Base-by-base conservation (phyloP, 2,888 invertebrate genomes). In the Melanotus villosus region DNA sequence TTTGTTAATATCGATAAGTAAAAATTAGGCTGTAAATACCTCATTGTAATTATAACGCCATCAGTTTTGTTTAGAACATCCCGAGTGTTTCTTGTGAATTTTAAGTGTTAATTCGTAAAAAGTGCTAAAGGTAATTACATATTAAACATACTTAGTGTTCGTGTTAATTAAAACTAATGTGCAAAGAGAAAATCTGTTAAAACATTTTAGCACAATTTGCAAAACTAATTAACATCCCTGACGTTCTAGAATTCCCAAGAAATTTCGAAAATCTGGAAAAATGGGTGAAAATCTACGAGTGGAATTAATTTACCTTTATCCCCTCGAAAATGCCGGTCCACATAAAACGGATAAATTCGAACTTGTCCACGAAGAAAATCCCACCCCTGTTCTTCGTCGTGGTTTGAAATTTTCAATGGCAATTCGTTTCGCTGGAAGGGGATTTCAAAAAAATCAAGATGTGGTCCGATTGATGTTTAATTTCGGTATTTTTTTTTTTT, bases 291-390 rank as follows among this genome's bases (percentile, higher is more conserved):
- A 62, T 9, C 82, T 91, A 1, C 77, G 84, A 75, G 89, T 91
- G 3, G 89, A 90, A 66, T 81, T 86, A 14, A 85, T 91, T 0
- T 87, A 91, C 78, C 88, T 93, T 76, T 91, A 92, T 80, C 90
- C 91, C 0, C 83, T 84, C 69, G 91, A 92, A 76, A 94, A 94
- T 80, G 90, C 92, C 0, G 87, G 86, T 54, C 82, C 86, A 0
- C 93, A 94, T 80, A 90, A 89, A 76, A 93, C 94, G 0, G 85
- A 88, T 68, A 90, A 90, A 76, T 94, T 87, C 79, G 92, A 93
- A 79, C 82, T 90, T 68, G 88, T 92, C 0, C 89, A 91, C 72
- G 86, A 89, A n/a, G 89, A 90, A 30, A 71, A 73, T 30, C 88
- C 90, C 0, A 88, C 87, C 0, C 87, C 92, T 0, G 88, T 95